These are phyloP conservation scores for Merluccius polli DNA, from an alignment of 2,797 vertebrate genomes.

Conservation along the genomic window DNA sequence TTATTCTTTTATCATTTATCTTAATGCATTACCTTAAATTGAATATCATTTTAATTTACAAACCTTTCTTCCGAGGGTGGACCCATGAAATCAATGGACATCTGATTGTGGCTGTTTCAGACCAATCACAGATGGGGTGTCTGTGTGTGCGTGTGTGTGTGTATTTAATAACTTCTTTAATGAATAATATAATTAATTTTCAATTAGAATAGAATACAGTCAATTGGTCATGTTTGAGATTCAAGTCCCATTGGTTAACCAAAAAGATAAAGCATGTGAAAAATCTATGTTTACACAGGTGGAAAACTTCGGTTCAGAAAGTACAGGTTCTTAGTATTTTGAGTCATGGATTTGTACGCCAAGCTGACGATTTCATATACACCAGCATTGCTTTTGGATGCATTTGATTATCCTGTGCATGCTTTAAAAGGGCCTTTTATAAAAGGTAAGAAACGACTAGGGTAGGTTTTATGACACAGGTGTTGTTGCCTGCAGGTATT, in stretches of 20 bases:
- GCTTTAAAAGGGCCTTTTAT: neutral
- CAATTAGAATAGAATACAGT: neutral
- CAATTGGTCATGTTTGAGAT: neutral
- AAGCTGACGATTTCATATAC: neutral
- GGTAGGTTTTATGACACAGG: neutral
- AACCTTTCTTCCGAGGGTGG: neutral
- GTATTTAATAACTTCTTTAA: no score
- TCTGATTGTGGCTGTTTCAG: neutral
- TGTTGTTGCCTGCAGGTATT: constrained; percentile 73
- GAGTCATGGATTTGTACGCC: neutral
- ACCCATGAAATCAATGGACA: neutral
- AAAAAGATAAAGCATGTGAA: neutral
- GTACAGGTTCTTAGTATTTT: neutral
- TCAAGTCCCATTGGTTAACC: neutral
- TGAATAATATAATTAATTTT: no score
- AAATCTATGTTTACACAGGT: neutral
- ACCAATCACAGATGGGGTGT: neutral
- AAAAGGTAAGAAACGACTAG: neutral
- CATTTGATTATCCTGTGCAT: neutral
- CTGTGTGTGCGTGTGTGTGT: constrained; percentile 3
- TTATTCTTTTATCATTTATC: no score
- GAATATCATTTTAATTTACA: neutral
- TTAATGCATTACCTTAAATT: neutral
- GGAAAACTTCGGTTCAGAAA: neutral
- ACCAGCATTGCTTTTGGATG: neutral